These are phyloP conservation scores for Orthonevra nobilis DNA, from an alignment of 2,888 invertebrate species.

Conservation along the genomic window DNA sequence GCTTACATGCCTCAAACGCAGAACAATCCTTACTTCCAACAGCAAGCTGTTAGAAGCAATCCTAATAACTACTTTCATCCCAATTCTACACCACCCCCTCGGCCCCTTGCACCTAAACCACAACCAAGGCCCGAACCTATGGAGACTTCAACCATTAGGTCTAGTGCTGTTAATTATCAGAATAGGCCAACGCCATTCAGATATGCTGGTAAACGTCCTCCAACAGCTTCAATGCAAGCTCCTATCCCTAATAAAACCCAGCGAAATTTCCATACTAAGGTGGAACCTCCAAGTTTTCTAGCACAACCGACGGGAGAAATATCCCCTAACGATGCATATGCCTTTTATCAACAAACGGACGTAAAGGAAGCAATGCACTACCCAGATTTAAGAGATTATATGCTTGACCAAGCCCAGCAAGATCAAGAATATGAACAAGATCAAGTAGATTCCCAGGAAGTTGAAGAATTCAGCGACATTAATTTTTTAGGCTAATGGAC, in stretches of 20 bases:
- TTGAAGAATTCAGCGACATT: slow-evolving; percentile 10
- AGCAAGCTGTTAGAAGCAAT: no score
- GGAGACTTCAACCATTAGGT: slow-evolving; percentile 17
- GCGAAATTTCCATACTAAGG: slow-evolving; percentile 15
- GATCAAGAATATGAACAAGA: not conserved
- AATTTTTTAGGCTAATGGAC: slow-evolving; percentile 40
- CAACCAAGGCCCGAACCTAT: slow-evolving; percentile 31
- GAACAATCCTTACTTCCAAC: no score
- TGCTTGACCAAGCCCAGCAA: not conserved
- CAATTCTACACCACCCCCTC: not conserved
- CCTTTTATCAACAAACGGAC: slow-evolving; percentile 4
- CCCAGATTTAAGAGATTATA: slow-evolving; percentile 5
- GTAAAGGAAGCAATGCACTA: slow-evolving; percentile 11
- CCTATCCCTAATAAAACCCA: slow-evolving; percentile 19
- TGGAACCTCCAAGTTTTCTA: not conserved
- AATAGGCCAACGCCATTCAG: slow-evolving; percentile 22
- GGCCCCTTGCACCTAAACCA: slow-evolving; percentile 15
- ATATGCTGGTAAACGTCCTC: slow-evolving; percentile 26
- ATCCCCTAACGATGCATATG: slow-evolving; percentile 6
- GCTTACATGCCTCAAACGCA: slow-evolving; percentile 1
- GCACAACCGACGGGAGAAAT: slow-evolving; percentile 7
- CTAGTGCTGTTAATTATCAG: slow-evolving; percentile 19
- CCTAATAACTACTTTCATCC: not conserved
- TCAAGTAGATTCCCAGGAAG: not conserved
- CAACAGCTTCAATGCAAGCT: not conserved